Evolutionary conservation across 30 jellyfish, hydroid and myxozoan genomes (phyloP), one percentile per base, ranked within the genome.

Genomic region (Clytia hemisphaerica): DNA sequence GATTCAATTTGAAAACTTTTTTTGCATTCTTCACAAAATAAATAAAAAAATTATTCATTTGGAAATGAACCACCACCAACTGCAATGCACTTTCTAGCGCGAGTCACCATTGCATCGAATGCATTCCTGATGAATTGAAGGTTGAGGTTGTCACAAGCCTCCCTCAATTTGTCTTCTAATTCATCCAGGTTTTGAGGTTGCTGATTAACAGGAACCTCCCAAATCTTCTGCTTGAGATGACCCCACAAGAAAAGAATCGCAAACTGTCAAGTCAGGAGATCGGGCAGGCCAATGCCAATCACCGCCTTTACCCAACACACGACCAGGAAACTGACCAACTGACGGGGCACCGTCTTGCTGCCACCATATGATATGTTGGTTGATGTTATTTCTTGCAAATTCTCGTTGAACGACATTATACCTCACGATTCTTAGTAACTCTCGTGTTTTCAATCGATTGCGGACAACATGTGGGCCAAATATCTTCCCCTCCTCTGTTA

Each of bases 161-260:
- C n/a, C n/a, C n/a, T n/a, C n/a, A n/a, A n/a, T n/a, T n/a, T n/a
- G n/a, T n/a, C n/a, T n/a, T n/a, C n/a, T n/a, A n/a, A n/a, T n/a
- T n/a, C n/a, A n/a, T n/a, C n/a, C n/a, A n/a, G n/a, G n/a, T n/a
- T n/a, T n/a, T n/a, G n/a, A n/a, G 65, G 65, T 35, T 51, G 66
- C 9, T 12, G 27, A 12, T 51, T 37, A 51, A 51, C 32, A 9
- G 46, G 26, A 51, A 51, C 66, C 44, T 51, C 28, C 66, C 26
- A 51, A 16, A 51, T 22, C 9, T 16, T 22, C 18, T 51, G 24
- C 66, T 51, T 51, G 3, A 51, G 24, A 12, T 51, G 28, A 51
- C 66, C 66, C 66, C 66, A 51, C n/a, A 2, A 51, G 66, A 51
- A 51, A 51, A 51, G 28, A 51, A 37, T 51, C 66, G 28, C 66